Evolutionary conservation across 2,888 invertebrate genomes (phyloP), one percentile per base, ranked within the genome.

Genomic region (Platycheirus rosarum): DNA sequence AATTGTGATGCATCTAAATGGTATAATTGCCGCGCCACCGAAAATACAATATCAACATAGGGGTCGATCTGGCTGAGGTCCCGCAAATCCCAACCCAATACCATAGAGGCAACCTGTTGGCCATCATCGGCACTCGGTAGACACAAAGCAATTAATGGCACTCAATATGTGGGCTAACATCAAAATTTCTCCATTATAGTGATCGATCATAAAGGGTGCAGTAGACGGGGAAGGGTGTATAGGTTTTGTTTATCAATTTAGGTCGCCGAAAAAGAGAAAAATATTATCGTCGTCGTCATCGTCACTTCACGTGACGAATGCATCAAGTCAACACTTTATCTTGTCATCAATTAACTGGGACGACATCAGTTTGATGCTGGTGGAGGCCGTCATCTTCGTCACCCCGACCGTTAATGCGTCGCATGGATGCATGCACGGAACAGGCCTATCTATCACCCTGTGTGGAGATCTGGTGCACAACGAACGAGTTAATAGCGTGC

Each of bases 401-500:
- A 26, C 71, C 71, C 57, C 57, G 42, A 66, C 65, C 37, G 55
- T 66, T 40, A 66, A 76, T 76, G 51, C 32, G 51, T 60, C 48
- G 44, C 65, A 62, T 55, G 57, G 44, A 75, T 75, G 62, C 53
- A 82, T 70, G 65, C 55, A 57, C 46, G 20, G 44, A 73, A 74
- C 65, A 51, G 55, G 53, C 66, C 76, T 71, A 65, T 71, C 76
- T 71, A 82, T 80, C 79, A 51, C 37, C 71, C 63, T 35, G 20
- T 69, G 29, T 26, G 23, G 26, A 66, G 71, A 82, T 82, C 77
- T 82, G 71, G 82, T 82, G 82, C 82, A 77, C 71, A 82, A 44
- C 82, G 82, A 82, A 82, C 82, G 82, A 82, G 82, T 82, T 82
- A 77, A 82, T 82, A 77, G 82, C 82, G 77, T 82, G 82, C 71